Conservation (phyloP, 2,888 invertebrate species). For the Pyrrhosoma nymphula region DNA sequence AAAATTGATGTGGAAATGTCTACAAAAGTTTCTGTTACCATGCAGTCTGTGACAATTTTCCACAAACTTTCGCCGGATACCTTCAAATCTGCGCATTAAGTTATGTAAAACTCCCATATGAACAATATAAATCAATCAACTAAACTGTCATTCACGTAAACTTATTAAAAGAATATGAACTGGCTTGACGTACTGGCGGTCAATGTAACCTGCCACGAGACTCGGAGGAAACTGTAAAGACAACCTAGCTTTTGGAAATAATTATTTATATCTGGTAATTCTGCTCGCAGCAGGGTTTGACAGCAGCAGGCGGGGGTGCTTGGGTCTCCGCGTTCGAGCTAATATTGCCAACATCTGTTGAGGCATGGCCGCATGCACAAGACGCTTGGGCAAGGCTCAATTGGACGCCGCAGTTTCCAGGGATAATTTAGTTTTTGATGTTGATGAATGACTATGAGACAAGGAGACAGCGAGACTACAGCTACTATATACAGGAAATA, state of each 20-base stretch:
- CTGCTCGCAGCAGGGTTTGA: not conserved
- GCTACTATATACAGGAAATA: no score
- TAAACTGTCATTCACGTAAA: no score
- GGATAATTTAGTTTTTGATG: not conserved
- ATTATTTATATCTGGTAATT: not conserved
- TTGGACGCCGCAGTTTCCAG: not conserved
- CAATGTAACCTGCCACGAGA: not conserved
- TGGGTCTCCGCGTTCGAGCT: not conserved
- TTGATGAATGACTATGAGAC: not conserved
- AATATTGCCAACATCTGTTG: not conserved
- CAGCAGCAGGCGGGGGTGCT: not conserved
- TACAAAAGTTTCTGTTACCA: no score
- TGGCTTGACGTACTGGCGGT: not conserved
- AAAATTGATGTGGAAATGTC: no score
- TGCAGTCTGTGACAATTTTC: no score
- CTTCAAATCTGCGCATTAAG: no score
- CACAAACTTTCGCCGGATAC: no score
- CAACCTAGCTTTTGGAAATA: not conserved
- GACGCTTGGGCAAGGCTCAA: not conserved
- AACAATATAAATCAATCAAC: no score
- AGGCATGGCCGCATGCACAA: not conserved
- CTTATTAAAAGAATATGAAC: no score
- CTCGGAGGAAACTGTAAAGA: not conserved
- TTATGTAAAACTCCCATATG: no score
- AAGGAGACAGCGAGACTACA: not conserved